Conservation (phyloP, 2,888 invertebrate genomes). For the Cerastis rubricosa region DNA sequence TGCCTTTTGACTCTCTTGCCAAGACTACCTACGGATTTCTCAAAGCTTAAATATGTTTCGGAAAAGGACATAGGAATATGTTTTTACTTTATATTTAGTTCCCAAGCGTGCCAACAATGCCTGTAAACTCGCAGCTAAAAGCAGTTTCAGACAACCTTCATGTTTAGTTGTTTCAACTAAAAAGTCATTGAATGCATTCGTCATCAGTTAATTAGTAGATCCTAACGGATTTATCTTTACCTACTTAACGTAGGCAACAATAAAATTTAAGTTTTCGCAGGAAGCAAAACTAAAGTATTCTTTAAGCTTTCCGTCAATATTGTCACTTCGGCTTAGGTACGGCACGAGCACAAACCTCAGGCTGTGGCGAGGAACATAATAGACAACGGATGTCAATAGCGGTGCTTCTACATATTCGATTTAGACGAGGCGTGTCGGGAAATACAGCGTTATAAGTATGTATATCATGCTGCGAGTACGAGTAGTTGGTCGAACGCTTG, state of each 20-base stretch:
- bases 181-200: not conserved
- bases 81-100: not conserved
- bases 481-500: slow-evolving; percentile 41
- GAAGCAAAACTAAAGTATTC: not conserved
- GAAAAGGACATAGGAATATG: not conserved
- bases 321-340: slow-evolving; percentile 15
- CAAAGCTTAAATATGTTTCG: not conserved
- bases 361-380: slow-evolving; percentile 71
- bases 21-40: not conserved
- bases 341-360: slow-evolving; percentile 63
- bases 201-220: not conserved
- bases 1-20: not conserved
- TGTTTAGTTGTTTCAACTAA: not conserved
- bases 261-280: not conserved
- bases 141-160: not conserved
- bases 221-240: not conserved
- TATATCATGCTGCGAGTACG: slow-evolving; percentile 71
- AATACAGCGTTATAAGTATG: slow-evolving; percentile 69
- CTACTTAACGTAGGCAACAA: not conserved
- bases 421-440: slow-evolving; percentile 69
- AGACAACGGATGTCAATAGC: slow-evolving; percentile 69
- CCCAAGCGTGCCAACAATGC: not conserved
- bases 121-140: not conserved
- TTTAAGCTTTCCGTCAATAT: not conserved
- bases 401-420: slow-evolving; percentile 73